Percentiles rank a stretch among this genome's conserved stretches.
Evolutionary conservation across 2,113 vertebrate genomes (phyloP).

Genomic region (Eulacestoma nigropectus): DNA sequence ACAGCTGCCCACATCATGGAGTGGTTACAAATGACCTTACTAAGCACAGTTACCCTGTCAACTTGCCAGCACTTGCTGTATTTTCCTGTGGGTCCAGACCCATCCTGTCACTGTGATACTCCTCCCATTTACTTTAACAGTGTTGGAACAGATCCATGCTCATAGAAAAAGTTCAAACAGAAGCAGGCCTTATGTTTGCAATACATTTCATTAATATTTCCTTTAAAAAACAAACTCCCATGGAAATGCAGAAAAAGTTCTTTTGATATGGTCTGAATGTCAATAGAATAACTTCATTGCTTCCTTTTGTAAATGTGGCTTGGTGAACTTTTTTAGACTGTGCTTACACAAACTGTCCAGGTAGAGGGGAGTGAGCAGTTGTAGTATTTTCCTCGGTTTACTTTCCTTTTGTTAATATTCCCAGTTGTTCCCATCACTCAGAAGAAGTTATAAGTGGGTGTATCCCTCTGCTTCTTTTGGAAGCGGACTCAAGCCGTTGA

Average conservation of each 20-base stretch:
- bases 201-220: not conserved
- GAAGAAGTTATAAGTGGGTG: not conserved
- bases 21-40: not conserved
- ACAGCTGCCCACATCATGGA: not conserved
- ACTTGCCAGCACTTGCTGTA: not conserved
- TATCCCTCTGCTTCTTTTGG: not conserved
- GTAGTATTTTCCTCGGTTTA: not conserved
- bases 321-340: not conserved
- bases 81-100: slow-evolving; percentile 21
- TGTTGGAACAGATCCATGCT: not conserved
- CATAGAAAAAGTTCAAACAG: not conserved
- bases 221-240: not conserved
- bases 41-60: not conserved
- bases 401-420: not conserved
- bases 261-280: not conserved
- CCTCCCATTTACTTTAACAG: not conserved
- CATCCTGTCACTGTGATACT: not conserved
- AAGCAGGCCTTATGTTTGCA: not conserved
- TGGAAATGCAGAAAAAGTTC: not conserved
- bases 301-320: not conserved
- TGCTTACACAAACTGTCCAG: not conserved
- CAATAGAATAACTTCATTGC: not conserved
- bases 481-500: not conserved
- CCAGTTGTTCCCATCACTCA: not conserved
- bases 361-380: not conserved